Percentiles rank a stretch among this genome's conserved stretches.
These are phyloP conservation scores for Pitta sordida DNA, from an alignment of 2,113 vertebrate species.

Conservation along the genomic window DNA sequence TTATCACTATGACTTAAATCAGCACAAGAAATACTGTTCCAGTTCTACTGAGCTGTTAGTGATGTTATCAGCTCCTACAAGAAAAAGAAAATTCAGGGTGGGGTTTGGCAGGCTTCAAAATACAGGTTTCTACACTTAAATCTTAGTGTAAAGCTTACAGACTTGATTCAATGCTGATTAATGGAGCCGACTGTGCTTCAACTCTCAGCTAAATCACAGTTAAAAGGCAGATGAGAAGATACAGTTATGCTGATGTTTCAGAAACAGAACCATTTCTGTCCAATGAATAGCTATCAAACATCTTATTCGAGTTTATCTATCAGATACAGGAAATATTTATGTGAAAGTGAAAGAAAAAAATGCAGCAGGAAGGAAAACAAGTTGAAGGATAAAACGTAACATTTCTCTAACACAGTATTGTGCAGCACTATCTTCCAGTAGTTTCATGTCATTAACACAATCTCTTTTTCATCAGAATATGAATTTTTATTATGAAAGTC, in stretches of 20 bases:
- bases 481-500: neutral
- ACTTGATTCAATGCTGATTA: neutral
- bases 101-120: neutral
- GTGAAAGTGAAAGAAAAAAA: neutral
- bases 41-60: neutral
- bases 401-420: neutral
- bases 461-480: conserved; percentile 32
- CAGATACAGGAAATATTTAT: neutral
- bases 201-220: neutral
- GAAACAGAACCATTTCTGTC: neutral
- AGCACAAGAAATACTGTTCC: neutral
- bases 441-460: neutral
- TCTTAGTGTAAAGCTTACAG: neutral
- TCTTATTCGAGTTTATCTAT: neutral
- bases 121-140: neutral
- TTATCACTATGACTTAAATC: neutral
- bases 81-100: neutral
- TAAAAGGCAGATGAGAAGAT: conserved; percentile 3
- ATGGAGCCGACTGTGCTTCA: neutral
- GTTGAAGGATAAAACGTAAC: neutral
- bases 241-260: neutral
- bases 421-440: neutral
- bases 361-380: neutral
- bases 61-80: neutral
- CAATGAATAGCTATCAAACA: neutral